A percentile compares a stretch with the other conserved stretches of the same genome.
phyloP scores from a whole-genome alignment of 2,113 vertebrate genomes.

The Oxyura jamaicensis region DNA sequence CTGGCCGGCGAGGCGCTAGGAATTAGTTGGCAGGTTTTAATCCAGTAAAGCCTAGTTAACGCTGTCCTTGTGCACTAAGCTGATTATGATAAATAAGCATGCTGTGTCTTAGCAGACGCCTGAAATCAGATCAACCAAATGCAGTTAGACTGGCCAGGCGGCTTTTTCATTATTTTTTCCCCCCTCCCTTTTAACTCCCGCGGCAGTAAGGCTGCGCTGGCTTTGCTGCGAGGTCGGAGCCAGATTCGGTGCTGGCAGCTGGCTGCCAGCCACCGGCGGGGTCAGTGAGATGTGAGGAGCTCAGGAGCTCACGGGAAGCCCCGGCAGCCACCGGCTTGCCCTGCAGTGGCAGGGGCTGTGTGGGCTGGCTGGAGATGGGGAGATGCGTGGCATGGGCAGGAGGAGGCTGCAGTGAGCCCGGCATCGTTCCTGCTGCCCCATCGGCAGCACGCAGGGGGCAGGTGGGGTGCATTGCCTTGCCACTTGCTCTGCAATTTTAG shows the following conservation, averaged over 20 bases:
- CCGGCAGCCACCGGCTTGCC: neutral
- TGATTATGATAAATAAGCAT: constrained; percentile 71
- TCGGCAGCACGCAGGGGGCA: neutral
- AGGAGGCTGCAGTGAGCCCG: accelerated
- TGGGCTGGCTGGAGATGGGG: neutral
- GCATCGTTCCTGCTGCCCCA: neutral
- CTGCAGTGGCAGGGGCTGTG: neutral
- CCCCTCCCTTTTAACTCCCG: neutral
- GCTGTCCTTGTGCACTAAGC: constrained; percentile 69
- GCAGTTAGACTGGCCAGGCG: constrained; percentile 38
- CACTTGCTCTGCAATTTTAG: neutral
- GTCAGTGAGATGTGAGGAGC: neutral
- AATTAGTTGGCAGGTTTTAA: constrained; percentile 68
- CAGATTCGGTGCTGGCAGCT: neutral
- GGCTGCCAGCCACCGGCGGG: neutral
- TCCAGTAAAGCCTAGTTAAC: constrained; percentile 69
- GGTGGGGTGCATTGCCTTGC: neutral
- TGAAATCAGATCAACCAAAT: constrained; percentile 70
- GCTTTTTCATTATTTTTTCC: neutral
- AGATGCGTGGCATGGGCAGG: neutral
- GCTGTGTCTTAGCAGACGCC: constrained; percentile 54
- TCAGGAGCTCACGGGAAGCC: neutral
- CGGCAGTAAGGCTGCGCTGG: neutral
- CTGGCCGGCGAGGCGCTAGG: constrained; percentile 55
- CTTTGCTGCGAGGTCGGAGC: neutral